Evolutionary conservation across 2,888 invertebrate species (phyloP).

Genomic region (Drosophila pseudotalamancana): DNA sequence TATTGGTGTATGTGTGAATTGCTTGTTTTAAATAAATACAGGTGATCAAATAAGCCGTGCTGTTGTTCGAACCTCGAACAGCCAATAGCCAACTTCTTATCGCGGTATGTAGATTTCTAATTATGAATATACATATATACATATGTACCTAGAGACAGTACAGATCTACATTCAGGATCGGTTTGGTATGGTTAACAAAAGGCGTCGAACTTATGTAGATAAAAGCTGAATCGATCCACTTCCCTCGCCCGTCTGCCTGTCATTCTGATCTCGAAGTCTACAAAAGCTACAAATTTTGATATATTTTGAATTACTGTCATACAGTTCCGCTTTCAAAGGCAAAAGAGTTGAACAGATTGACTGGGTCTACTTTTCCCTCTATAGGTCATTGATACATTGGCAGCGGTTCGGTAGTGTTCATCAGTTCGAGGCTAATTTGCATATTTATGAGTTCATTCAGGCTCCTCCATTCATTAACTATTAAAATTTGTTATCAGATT

Average conservation of each 20-base stretch:
- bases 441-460: constrained; percentile 62
- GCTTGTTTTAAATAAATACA: constrained; percentile 64
- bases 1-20: constrained; percentile 3
- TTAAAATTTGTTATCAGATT: constrained; percentile 47
- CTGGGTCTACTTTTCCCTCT: background rate
- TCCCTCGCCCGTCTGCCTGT: too few relatives aligned
- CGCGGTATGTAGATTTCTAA: background rate
- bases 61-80: background rate
- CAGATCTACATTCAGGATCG: too few relatives aligned
- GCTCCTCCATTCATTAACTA: constrained; percentile 46
- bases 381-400: constrained; percentile 19
- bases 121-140: background rate
- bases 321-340: too few relatives aligned
- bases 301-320: too few relatives aligned
- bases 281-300: too few relatives aligned
- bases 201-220: too few relatives aligned
- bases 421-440: constrained; percentile 30
- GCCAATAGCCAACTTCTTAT: background rate
- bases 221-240: too few relatives aligned
- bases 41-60: constrained; percentile 64
- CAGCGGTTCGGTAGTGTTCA: background rate
- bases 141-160: too few relatives aligned
- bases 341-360: too few relatives aligned
- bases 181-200: too few relatives aligned
- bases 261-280: too few relatives aligned